These are phyloP conservation scores for Cygnus atratus DNA, from an alignment of 2,113 vertebrate species.

Conservation along the genomic window DNA sequence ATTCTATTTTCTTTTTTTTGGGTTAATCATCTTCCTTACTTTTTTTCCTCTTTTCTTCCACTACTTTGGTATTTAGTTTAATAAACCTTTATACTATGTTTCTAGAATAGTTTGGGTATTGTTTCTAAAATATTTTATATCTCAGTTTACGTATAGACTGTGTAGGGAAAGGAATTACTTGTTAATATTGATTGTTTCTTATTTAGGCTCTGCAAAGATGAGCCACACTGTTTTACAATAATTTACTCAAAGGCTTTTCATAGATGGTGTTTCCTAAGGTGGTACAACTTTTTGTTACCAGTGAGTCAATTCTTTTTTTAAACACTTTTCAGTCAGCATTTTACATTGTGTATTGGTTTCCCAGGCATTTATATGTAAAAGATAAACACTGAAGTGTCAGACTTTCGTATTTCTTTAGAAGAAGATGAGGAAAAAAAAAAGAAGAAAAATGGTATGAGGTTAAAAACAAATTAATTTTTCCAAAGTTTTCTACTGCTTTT, in stretches of 20 bases:
- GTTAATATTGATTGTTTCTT: background rate
- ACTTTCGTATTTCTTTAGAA: background rate
- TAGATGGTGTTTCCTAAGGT: background rate
- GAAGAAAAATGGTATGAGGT: background rate
- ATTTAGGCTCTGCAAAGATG: background rate
- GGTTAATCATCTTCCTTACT: background rate
- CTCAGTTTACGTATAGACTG: background rate
- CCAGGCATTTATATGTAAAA: conserved; percentile 5
- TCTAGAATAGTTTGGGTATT: background rate
- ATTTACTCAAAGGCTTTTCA: background rate
- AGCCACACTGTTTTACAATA: background rate
- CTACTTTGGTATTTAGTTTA: background rate
- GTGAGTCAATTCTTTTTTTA: conserved; percentile 14
- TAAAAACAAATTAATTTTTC: conserved; percentile 18
- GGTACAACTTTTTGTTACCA: background rate
- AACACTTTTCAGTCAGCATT: conserved; percentile 8
- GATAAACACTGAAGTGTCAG: background rate
- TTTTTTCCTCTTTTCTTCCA: background rate
- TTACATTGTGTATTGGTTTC: conserved; percentile 9
- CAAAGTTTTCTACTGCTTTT: conserved; percentile 1
- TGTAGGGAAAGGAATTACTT: background rate
- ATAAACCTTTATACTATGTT: background rate
- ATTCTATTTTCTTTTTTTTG: background rate
- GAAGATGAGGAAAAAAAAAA: background rate
- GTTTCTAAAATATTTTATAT: background rate